Evolutionary conservation across 2,113 vertebrate species (phyloP), one percentile per base, ranked within the genome.

Genomic region (Dicaeum eximium): DNA sequence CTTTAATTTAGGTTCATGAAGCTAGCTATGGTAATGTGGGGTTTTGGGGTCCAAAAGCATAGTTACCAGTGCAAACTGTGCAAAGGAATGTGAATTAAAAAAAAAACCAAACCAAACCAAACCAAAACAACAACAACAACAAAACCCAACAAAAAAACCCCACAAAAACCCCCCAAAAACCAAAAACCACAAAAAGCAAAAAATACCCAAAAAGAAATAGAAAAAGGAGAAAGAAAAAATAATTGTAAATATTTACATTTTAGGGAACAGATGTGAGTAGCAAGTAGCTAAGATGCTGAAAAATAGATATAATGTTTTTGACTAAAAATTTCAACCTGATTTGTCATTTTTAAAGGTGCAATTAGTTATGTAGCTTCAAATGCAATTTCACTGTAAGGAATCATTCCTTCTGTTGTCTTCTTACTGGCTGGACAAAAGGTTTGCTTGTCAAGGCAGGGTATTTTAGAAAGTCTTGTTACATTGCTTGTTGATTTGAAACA

Each of bases 401-500:
- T 81, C 24, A 13, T 64, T 80, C 45, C 47, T 35, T 62, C 45
- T 81, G 31, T 25, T 27, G 23, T 80, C 89, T 82, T 87, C 37
- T 53, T 31, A 42, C 56, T 94, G 73, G 67, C 48, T 64, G 77
- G 40, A 82, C 35, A 44, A 28, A 79, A 64, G 58, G 15, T 80
- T 93, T 91, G 80, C 77, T 80, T 78, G 13, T 83, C 82, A 92
- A 86, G 35, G 47, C 73, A 92, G 60, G 14, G 23, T 80, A 74
- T 91, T 91, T 92, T 48, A 65, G 80, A 82, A 81, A 75, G 37
- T 75, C 50, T 67, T 88, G 61, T 65, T 93, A 54, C 30, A 28
- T 48, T 93, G 88, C 62, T 83, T 80, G 56, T 74, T 89, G 56
- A 87, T 85, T 95, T 75, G 79, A 75, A 91, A 64, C 9, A 89